Conservation (phyloP, 2,888 invertebrate species). For the Hipparchia semele region DNA sequence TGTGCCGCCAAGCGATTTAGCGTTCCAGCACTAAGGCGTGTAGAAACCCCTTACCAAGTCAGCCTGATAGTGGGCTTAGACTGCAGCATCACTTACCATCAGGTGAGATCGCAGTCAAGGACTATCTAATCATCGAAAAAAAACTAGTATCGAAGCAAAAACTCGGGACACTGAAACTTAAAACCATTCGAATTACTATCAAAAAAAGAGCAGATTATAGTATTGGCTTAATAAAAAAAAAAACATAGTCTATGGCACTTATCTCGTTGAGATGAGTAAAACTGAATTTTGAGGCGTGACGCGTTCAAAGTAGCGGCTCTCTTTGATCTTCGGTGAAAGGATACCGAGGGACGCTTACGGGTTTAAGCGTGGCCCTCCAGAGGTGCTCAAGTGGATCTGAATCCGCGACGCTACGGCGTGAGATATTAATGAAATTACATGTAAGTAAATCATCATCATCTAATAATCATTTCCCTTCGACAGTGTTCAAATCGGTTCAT, state of each 20-base stretch:
- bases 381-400: background rate
- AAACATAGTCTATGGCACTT: constrained; percentile 10
- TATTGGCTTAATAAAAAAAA: constrained; percentile 1
- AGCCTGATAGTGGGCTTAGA: no score
- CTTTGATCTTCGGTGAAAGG: constrained; percentile 23
- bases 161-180: background rate
- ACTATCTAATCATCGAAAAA: no score
- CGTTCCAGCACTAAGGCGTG: no score
- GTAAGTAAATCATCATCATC: background rate
- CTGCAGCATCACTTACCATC: no score
- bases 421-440: constrained; percentile 9
- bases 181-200: background rate
- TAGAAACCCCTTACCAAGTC: no score
- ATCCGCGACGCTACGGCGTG: background rate
- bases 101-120: no score
- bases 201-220: background rate
- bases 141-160: constrained; percentile 15
- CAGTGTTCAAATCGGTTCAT: no score
- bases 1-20: no score
- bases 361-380: constrained; percentile 11
- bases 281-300: constrained; percentile 26
- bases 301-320: constrained; percentile 19
- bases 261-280: constrained; percentile 15
- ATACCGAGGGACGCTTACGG: constrained; percentile 23
- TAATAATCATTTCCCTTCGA: no score